Base-by-base conservation (phyloP, 2,888 invertebrate species). In the Phania funesta region DNA sequence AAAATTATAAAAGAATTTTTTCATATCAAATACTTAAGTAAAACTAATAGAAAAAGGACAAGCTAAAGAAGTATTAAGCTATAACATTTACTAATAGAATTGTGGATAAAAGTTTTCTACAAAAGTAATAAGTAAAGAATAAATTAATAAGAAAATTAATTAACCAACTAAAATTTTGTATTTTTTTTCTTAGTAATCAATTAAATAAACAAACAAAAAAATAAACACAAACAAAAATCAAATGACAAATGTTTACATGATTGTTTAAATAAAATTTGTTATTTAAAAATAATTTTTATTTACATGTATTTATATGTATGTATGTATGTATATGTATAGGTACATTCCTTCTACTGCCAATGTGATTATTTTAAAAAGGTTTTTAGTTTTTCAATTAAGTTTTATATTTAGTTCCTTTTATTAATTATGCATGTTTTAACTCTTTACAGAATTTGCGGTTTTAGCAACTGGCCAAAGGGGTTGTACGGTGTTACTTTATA, bases 391-490 rank as follows among this genome's bases (percentile, higher is more conserved):
- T n/a, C n/a, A n/a, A n/a, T n/a, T n/a, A n/a, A n/a, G n/a, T n/a
- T n/a, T n/a, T n/a, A n/a, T n/a, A n/a, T n/a, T n/a, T n/a, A n/a
- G n/a, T n/a, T n/a, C n/a, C n/a, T n/a, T 41, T 41, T 41, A n/a
- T 41, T 41, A 4, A 41, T n/a, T 44, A 18, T n/a, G n/a, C n/a
- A n/a, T n/a, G n/a, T n/a, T n/a, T n/a, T n/a, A n/a, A n/a, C n/a
- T 64, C 67, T 58, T 89, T 89, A 22, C 87, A 90, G 90, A 90
- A 84, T 83, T 87, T 35, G 90, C 90, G 3, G 86, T 86, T 67
- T 91, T 91, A 81, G 87, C 87, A 9, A 88, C 84, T n/a, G 91
- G 91, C n/a, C 91, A 91, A 84, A 87, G 91, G 13, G 90, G 91
- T 54, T 88, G 91, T 50, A 87, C 87, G 2, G 87, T 91, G 18